phyloP scores from a whole-genome alignment of 2,797 vertebrate genomes.

The Paratrypauchen microcephalus region DNA sequence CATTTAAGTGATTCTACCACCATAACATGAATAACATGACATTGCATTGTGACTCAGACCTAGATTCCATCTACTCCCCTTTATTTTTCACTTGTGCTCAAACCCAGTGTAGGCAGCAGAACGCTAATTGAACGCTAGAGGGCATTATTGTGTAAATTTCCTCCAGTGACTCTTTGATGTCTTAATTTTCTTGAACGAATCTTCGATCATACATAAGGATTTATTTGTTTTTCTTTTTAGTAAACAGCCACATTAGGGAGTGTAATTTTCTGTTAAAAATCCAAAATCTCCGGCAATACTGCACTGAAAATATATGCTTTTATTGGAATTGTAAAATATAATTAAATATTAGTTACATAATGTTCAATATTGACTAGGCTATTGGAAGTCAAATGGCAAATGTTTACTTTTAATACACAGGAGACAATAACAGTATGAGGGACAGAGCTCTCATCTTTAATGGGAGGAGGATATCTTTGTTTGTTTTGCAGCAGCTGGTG shows the following conservation, averaged over 20 bases:
- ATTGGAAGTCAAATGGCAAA: neutral
- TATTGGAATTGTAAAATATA: neutral
- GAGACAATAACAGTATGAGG: slow-evolving; percentile 3
- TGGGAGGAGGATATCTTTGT: slow-evolving; percentile 28
- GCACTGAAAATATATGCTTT: neutral
- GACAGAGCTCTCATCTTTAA: slow-evolving; percentile 35
- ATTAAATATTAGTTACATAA: neutral
- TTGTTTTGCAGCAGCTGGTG: slow-evolving; percentile 58
- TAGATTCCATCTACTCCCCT: too few relatives aligned
- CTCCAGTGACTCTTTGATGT: neutral
- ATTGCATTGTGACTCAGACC: too few relatives aligned
- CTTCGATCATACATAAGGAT: neutral
- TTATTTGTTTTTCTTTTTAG: neutral
- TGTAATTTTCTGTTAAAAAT: neutral
- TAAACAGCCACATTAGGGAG: neutral
- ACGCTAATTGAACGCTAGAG: neutral
- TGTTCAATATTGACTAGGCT: neutral
- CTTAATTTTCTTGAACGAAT: too few relatives aligned
- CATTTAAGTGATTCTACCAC: too few relatives aligned
- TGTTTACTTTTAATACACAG: neutral
- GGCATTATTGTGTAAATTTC: neutral
- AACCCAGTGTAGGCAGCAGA: neutral
- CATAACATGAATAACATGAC: too few relatives aligned
- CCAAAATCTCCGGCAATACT: too few relatives aligned
- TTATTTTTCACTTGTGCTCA: too few relatives aligned